These are phyloP conservation scores for Lynx canadensis DNA, from an alignment of 2,113 vertebrate species.

Conservation along the genomic window DNA sequence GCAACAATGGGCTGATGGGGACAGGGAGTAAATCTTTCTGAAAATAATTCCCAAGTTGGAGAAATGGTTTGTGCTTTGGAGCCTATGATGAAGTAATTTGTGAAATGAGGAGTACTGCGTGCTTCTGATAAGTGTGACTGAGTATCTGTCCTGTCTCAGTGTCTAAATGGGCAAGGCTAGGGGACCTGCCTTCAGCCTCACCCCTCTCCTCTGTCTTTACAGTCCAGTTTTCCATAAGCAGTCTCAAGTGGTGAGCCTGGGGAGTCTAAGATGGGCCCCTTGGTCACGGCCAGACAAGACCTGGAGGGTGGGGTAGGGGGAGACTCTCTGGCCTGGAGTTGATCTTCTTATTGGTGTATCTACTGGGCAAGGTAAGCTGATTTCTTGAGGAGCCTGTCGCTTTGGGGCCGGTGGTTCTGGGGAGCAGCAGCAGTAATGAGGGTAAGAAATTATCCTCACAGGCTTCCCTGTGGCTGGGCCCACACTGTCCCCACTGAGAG, in stretches of 20 bases:
- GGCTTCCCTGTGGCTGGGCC: not conserved
- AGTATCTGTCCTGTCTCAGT: not conserved
- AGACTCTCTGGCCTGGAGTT: not conserved
- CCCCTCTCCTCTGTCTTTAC: not conserved
- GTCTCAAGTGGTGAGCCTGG: not conserved
- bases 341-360: not conserved
- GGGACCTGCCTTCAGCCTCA: not conserved
- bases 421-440: not conserved
- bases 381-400: not conserved
- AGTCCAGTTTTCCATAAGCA: not conserved
- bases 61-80: not conserved
- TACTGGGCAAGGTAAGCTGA: not conserved
- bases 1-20: not conserved
- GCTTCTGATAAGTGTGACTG: not conserved
- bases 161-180: not conserved
- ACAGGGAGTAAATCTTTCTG: constrained; percentile 31
- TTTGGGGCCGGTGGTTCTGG: not conserved
- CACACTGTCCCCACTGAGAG: not conserved
- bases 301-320: not conserved
- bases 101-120: not conserved
- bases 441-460: not conserved
- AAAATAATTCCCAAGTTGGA: constrained; percentile 21
- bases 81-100: not conserved
- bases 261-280: not conserved
- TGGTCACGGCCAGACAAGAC: not conserved